Evolutionary conservation across 2,113 vertebrate genomes (phyloP).

Genomic region (Alosa alosa): DNA sequence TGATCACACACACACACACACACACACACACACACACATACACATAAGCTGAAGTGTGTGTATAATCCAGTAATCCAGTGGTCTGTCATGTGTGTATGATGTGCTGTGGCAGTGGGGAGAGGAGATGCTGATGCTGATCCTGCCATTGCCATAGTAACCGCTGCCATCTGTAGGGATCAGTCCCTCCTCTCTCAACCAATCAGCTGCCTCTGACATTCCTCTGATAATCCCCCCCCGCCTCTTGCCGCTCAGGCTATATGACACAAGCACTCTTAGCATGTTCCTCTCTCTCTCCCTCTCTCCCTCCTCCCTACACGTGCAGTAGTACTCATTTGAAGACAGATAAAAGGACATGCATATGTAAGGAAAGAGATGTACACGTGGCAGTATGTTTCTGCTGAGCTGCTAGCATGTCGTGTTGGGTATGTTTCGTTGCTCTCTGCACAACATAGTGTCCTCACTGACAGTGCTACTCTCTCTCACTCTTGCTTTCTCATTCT

Average conservation of each 20-base stretch:
- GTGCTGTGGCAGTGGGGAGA: constrained; percentile 12
- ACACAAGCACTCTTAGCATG: constrained; percentile 23
- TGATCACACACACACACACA: neutral
- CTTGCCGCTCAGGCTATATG: constrained; percentile 36
- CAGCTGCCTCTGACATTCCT: constrained; percentile 31
- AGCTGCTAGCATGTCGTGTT: neutral
- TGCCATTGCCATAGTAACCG: constrained; percentile 63
- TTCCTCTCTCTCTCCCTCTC: constrained; percentile 22
- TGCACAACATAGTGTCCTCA: neutral
- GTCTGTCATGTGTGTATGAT: constrained; percentile 27
- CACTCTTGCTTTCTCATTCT: neutral
- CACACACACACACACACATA: neutral
- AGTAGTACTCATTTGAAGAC: neutral
- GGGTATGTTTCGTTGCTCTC: neutral
- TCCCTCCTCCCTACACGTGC: neutral
- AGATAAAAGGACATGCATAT: neutral
- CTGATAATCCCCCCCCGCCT: constrained; percentile 57
- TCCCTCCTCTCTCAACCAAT: constrained; percentile 59
- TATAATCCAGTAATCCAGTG: constrained; percentile 7
- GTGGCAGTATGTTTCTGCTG: neutral
- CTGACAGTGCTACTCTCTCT: neutral
- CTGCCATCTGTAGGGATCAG: constrained; percentile 69
- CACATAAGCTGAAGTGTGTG: neutral
- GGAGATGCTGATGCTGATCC: constrained; percentile 54
- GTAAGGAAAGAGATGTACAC: neutral